Percentiles rank a stretch among this genome's conserved stretches.
phyloP scores from a whole-genome alignment of 2,797 vertebrate species.

The Anableps anableps region DNA sequence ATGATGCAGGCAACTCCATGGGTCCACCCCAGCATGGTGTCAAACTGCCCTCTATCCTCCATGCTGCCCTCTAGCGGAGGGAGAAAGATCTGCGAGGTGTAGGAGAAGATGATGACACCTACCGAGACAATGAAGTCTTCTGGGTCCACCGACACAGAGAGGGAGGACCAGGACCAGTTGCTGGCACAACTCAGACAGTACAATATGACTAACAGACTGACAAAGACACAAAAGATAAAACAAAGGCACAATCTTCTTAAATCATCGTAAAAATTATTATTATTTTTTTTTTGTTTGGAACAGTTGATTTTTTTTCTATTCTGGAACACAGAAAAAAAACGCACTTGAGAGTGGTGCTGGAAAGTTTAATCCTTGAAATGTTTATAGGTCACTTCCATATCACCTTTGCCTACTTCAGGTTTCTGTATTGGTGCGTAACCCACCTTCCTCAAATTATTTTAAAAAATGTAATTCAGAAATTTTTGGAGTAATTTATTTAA shows the following conservation, averaged over 20 bases:
- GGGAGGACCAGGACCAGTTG: slow-evolving; percentile 80
- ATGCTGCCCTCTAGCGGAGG: slow-evolving; percentile 84
- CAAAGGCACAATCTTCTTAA: neutral
- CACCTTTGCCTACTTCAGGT: neutral
- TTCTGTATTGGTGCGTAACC: neutral
- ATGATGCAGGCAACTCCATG: slow-evolving; percentile 83
- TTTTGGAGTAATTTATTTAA: neutral
- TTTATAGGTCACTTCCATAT: neutral
- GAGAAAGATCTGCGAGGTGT: slow-evolving; percentile 89
- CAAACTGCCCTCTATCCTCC: slow-evolving; percentile 80
- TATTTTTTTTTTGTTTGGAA: neutral
- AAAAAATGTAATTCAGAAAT: neutral
- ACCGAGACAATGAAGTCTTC: slow-evolving; percentile 84
- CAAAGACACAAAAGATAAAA: neutral
- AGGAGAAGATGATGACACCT: slow-evolving; percentile 88
- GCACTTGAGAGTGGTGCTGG: neutral
- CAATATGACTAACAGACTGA: slow-evolving; percentile 76
- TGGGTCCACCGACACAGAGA: slow-evolving; percentile 77
- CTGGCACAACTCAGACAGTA: slow-evolving; percentile 81
- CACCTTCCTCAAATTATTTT: neutral
- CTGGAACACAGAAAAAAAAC: neutral
- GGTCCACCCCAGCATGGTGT: slow-evolving; percentile 81
- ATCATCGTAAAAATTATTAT: neutral
- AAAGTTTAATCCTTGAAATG: no score
- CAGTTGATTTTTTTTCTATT: no score